Evolutionary conservation across 2,888 invertebrate species (phyloP), one percentile per base, ranked within the genome.

Genomic region (Shargacucullia verbasci): DNA sequence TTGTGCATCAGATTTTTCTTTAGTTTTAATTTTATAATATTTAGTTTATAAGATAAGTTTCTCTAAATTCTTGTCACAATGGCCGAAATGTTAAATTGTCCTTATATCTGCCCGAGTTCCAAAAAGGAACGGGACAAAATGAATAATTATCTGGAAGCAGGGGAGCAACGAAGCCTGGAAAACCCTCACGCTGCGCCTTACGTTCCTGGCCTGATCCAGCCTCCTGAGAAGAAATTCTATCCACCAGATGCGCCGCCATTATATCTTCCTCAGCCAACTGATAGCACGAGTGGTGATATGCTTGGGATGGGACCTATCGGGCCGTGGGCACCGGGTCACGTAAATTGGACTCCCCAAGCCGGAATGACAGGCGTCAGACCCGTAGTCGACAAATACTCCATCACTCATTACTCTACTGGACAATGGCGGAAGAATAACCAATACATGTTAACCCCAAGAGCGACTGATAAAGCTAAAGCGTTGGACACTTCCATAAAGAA

Each of bases 381-480:
- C 0, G 96, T 97, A 0, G 97, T 96, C 1, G 97, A 97, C 86
- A 96, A 96, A 73, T 97, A 97, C 82, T 96, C 97, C 0, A 96
- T 97, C 41, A 96, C 97, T 0, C 94, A 96, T 67, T 97, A 95
- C 76, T 97, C 96, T 58, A 95, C 96, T 1, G 95, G 95, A 3
- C 96, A 97, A 83, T 97, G 97, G 97, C 94, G 96, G 31, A 87
- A 92, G 27, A 92, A 95, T 61, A 96, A 96, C 71, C 83, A 90
- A 52, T 92, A 94, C 40, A 89, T 93, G 0, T 83, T 96, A 1
- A 87, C 83, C 1, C 87, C 90, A 4, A 73, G 79, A 74, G 86
- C 87, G 0, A 87, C 84, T 1, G 81, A 90, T 14, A 92, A 88
- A 78, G 91, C 87, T 7, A 83, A 66, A 70, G 76, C 76, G 2